Evolutionary conservation across 2,888 invertebrate species (phyloP).

Genomic region (Hemaris fuciformis): DNA sequence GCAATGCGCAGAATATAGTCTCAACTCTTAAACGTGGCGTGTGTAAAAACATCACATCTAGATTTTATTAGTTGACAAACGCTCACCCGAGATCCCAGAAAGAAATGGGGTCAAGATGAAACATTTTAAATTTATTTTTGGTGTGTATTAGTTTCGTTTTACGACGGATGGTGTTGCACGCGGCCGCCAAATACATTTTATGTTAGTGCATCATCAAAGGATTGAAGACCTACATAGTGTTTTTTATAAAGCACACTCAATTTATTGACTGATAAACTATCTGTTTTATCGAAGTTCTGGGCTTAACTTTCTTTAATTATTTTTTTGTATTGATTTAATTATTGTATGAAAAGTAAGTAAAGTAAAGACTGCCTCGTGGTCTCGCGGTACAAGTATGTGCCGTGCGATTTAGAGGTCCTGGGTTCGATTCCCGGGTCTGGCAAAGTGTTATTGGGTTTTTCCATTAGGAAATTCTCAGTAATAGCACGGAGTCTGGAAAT

Average conservation of each 20-base stretch:
- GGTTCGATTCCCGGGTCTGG: too few species aligned
- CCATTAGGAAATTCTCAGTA: too few species aligned
- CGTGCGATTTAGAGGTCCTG: too few species aligned
- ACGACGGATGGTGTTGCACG: slow-evolving; percentile 11
- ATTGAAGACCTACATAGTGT: neutral
- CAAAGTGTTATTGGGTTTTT: too few species aligned
- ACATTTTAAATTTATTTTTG: slow-evolving; percentile 49
- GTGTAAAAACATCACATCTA: slow-evolving; percentile 34
- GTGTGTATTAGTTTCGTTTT: slow-evolving; percentile 25
- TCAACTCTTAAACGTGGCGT: neutral
- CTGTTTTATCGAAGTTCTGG: too few species aligned
- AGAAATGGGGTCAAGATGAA: slow-evolving; percentile 67
- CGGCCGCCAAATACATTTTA: neutral
- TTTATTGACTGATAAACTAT: neutral
- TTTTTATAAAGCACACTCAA: neutral
- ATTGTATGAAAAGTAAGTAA: too few species aligned
- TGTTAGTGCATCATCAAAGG: slow-evolving; percentile 5
- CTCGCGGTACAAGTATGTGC: too few species aligned
- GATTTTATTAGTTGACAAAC: slow-evolving; percentile 21
- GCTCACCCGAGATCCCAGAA: slow-evolving; percentile 37
- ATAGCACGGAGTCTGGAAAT: too few species aligned
- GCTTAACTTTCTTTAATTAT: too few species aligned
- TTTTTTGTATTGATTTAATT: too few species aligned
- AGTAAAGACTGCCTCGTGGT: too few species aligned
- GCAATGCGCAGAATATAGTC: neutral